Percentiles rank a stretch among this genome's conserved stretches.
phyloP scores from a whole-genome alignment of 2,797 vertebrate species.

The Epinephelus malabaricus region DNA sequence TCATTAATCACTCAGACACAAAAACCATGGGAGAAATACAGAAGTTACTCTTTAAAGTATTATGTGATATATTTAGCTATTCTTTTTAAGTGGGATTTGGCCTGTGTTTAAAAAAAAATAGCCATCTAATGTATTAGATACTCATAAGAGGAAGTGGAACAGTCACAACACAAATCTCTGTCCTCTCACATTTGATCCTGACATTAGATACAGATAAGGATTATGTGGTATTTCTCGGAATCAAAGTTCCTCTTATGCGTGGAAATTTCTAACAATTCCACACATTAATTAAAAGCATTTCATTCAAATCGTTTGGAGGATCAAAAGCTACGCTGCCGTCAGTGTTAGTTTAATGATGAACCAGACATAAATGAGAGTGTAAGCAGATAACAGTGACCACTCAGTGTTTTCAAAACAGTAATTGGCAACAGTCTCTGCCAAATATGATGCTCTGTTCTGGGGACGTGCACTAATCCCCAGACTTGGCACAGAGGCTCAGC shows the following conservation, averaged over 20 bases:
- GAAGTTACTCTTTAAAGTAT: no score
- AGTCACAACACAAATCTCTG: not conserved
- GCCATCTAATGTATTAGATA: not conserved
- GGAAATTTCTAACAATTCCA: not conserved
- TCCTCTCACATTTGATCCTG: not conserved
- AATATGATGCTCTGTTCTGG: slow-evolving; percentile 47
- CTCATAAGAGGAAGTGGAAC: not conserved
- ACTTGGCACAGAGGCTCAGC: slow-evolving; percentile 40
- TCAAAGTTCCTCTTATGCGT: not conserved
- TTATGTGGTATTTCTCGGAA: not conserved
- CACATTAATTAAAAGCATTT: not conserved
- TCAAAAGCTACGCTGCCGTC: not conserved
- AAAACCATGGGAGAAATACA: no score
- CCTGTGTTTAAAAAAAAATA: not conserved
- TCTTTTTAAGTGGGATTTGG: no score
- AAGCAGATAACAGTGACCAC: slow-evolving; percentile 33
- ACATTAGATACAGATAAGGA: not conserved
- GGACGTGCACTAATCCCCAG: slow-evolving; percentile 43
- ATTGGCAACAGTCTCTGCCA: slow-evolving; percentile 32
- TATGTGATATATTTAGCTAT: no score
- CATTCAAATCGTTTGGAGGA: not conserved
- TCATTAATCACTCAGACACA: no score
- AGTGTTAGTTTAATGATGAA: slow-evolving; percentile 9
- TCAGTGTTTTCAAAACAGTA: slow-evolving; percentile 15
- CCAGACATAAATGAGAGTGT: not conserved